Evolutionary conservation across 2,797 vertebrate species (phyloP).

Genomic region (Sphenodon punctatus): DNA sequence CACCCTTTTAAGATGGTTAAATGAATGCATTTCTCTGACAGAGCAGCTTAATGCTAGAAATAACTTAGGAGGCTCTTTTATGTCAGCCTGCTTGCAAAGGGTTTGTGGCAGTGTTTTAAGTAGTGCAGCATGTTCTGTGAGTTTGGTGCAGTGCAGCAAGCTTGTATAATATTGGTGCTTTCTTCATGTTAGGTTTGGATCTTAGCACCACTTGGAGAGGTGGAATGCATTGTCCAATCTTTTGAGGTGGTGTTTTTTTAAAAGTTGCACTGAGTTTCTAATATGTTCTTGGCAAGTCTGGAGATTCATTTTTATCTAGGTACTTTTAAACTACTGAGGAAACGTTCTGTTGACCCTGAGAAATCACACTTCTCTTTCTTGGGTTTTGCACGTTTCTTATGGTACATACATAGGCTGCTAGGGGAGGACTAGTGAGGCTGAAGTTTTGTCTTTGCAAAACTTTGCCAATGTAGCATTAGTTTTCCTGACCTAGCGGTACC

Average conservation of each 20-base stretch:
- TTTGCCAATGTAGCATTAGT: rapidly evolving
- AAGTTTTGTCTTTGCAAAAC: neutral
- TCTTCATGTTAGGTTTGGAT: constrained; percentile 73
- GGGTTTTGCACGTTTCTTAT: neutral
- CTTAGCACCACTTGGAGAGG: constrained; percentile 70
- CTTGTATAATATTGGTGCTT: constrained; percentile 85
- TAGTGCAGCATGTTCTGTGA: constrained; percentile 83
- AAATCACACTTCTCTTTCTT: neutral
- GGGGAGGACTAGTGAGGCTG: rapidly evolving
- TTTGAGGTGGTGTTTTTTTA: constrained; percentile 54
- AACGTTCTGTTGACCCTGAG: neutral
- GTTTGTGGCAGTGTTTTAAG: constrained; percentile 74
- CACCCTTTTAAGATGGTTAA: constrained; percentile 43
- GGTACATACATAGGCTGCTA: rapidly evolving
- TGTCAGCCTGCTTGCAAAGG: constrained; percentile 60
- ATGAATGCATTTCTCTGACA: constrained; percentile 24
- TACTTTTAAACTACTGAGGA: constrained; percentile 26
- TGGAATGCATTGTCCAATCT: constrained; percentile 79
- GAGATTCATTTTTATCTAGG: constrained; percentile 50
- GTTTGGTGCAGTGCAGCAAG: constrained; percentile 90
- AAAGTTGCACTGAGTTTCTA: neutral
- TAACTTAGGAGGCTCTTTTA: constrained; percentile 58
- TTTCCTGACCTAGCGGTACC: neutral
- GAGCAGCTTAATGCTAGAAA: constrained; percentile 59
- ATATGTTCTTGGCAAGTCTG: constrained; percentile 16